Percentiles rank a stretch among this genome's conserved stretches.
These are phyloP conservation scores for Cherax quadricarinatus DNA, from an alignment of 1,140 invertebrate genomes.

Conservation along the genomic window DNA sequence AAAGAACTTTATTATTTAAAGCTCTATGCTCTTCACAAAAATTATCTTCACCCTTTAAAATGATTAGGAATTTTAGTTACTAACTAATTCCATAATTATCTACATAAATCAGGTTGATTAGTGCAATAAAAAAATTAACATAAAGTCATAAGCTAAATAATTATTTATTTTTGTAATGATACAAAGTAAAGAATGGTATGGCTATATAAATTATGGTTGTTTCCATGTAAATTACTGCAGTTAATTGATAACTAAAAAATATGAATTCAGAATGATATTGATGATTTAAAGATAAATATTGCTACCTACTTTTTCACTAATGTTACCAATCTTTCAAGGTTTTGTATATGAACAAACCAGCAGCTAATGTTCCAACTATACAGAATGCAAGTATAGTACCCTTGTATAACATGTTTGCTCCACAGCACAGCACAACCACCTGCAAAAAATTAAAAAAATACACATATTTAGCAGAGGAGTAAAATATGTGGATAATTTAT, in stretches of 20 bases:
- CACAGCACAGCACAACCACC: slow-evolving; percentile 45
- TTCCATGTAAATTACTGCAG: no score
- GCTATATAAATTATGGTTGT: no score
- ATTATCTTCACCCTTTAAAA: no score
- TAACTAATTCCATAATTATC: not conserved
- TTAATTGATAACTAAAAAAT: not conserved
- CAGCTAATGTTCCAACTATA: slow-evolving; percentile 37
- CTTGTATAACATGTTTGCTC: slow-evolving; percentile 36
- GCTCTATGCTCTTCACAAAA: no score
- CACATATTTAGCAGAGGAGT: not conserved
- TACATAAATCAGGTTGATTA: not conserved
- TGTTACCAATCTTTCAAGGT: slow-evolving; percentile 54
- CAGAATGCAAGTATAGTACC: slow-evolving; percentile 40
- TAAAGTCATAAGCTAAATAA: not conserved
- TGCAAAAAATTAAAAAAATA: slow-evolving; percentile 3
- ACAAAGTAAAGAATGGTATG: not conserved
- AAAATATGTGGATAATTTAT: not conserved
- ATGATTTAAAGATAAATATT: slow-evolving; percentile 7
- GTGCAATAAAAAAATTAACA: not conserved
- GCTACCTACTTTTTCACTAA: not conserved
- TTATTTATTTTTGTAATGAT: not conserved
- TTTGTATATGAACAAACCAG: slow-evolving; percentile 56
- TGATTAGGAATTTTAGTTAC: not conserved
- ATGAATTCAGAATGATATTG: not conserved
- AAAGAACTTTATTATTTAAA: not conserved